Percentiles rank a stretch among this genome's conserved stretches.
phyloP scores from a whole-genome alignment of 2,888 invertebrate species.

The Trachelus iudaicus region DNA sequence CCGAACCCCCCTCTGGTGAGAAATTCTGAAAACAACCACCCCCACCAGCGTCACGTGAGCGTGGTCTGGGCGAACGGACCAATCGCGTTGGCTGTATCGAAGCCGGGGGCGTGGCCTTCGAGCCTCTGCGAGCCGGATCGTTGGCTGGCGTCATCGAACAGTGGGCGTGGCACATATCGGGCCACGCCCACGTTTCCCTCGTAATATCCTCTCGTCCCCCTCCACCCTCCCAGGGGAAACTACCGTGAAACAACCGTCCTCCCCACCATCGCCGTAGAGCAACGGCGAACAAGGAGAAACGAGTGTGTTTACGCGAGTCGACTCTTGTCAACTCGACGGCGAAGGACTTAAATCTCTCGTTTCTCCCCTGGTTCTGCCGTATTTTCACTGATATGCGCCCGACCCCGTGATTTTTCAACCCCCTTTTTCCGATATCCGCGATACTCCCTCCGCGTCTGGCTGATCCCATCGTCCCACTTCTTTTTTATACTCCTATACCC shows the following conservation, averaged over 20 bases:
- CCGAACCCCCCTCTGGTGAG: conserved; percentile 67
- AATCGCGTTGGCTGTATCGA: conserved; percentile 51
- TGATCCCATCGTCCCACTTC: neutral
- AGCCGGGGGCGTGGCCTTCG: conserved; percentile 23
- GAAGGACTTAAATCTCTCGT: conserved; percentile 61
- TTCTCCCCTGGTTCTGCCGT: conserved; percentile 27
- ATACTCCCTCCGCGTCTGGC: neutral
- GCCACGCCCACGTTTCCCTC: conserved; percentile 18
- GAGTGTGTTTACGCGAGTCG: conserved; percentile 65
- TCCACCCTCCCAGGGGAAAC: conserved; percentile 39
- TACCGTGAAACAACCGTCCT: conserved; percentile 46
- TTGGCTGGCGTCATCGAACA: conserved; percentile 65
- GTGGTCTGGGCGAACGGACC: conserved; percentile 60
- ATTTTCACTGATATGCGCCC: neutral
- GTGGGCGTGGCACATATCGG: conserved; percentile 10
- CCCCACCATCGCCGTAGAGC: conserved; percentile 49
- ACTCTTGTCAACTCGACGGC: conserved; percentile 63
- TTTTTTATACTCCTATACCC: neutral
- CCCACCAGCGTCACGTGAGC: conserved; percentile 63
- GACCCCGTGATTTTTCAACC: neutral
- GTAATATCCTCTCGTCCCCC: conserved; percentile 30
- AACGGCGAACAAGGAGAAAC: conserved; percentile 62
- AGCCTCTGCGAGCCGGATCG: conserved; percentile 32
- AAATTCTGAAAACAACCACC: conserved; percentile 68
- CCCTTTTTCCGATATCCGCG: neutral